Evolutionary conservation across 35 echinoderm and acorn worm species (phyloP).

Genomic region (Ophioderma brevispina): DNA sequence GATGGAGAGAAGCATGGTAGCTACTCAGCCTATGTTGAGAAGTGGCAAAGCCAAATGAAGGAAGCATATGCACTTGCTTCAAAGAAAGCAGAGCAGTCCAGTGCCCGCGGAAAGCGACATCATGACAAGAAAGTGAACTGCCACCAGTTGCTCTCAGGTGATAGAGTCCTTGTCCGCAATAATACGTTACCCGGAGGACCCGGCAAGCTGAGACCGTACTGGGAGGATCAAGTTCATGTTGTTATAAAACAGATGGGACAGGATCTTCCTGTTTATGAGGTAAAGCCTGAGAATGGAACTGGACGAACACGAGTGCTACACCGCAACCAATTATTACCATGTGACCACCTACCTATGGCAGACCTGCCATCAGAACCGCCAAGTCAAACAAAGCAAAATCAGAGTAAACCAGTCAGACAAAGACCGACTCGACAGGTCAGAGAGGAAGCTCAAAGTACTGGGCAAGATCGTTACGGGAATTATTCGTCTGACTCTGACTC

Average conservation of each 20-base stretch:
- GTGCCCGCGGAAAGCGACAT: conserved; percentile 25
- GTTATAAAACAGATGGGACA: neutral
- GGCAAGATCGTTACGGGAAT: no score
- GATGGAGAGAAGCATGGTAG: neutral
- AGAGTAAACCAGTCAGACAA: no score
- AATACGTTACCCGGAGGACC: neutral
- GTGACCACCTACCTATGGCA: no score
- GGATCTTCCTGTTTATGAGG: neutral
- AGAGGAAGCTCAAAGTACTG: no score
- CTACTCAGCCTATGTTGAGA: conserved; percentile 43
- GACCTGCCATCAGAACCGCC: no score
- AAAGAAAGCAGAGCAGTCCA: conserved; percentile 30
- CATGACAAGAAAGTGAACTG: no score
- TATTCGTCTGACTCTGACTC: no score
- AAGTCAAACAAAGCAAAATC: no score
- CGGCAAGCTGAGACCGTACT: neutral
- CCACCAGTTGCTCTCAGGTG: no score
- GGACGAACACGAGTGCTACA: neutral
- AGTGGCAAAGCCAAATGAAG: conserved; percentile 60
- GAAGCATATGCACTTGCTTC: conserved; percentile 55
- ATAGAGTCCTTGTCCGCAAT: neutral
- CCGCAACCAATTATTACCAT: neutral
- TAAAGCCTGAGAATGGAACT: neutral
- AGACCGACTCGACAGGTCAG: no score
- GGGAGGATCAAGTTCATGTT: neutral